Base-by-base conservation (phyloP, 1,140 invertebrate genomes). In the Panonychus citri region DNA sequence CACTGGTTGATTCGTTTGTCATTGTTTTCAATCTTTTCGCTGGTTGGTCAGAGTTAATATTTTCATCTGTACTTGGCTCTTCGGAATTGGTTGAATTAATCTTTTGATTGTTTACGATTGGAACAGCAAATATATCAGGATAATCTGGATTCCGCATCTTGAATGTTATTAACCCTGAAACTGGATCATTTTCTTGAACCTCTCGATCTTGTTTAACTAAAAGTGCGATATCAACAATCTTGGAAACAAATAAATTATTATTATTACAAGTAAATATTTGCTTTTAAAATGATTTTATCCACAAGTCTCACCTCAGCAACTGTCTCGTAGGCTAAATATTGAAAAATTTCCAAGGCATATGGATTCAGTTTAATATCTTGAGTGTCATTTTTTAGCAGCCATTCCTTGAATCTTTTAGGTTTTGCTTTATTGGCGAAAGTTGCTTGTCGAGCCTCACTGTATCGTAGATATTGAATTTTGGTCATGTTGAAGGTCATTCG, bases 241-340 rank as follows among this genome's bases (percentile, higher is more conserved):
- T 59, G 17, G 62, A 59, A 51, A 51, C 30, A 34, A 34, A 34
- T 34, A 40, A 40, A 57, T 28, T 17, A 60, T 52, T 25, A 48
- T 48, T 52, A 42, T n/a, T 26, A 57, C 13, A 54, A 53, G 17
- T 49, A 8, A 17, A 12, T 30, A 12, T 5, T 52, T n/a, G 12
- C 5, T 12, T 34, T 12, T 7, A 34, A 34, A 12, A 34, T 7
- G 12, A 34, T 7, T 52, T 30, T n/a, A n/a, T 52, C n/a, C n/a
- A 24, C 30, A 39, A 25, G 26, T 42, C 46, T 56, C 60, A 81
- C 75, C 66, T 78, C 74, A 12, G 78, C 78, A 5, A 80, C 75
- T 8, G 76, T 78, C 69, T 81, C 79, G 64, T 79, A 78, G 0
- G 78, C 77, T 21, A 81, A 66, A 65, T 80, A 80, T 53, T 75